Evolutionary conservation across 2,113 vertebrate species (phyloP).

Genomic region (Lycocorax pyrrhopterus): DNA sequence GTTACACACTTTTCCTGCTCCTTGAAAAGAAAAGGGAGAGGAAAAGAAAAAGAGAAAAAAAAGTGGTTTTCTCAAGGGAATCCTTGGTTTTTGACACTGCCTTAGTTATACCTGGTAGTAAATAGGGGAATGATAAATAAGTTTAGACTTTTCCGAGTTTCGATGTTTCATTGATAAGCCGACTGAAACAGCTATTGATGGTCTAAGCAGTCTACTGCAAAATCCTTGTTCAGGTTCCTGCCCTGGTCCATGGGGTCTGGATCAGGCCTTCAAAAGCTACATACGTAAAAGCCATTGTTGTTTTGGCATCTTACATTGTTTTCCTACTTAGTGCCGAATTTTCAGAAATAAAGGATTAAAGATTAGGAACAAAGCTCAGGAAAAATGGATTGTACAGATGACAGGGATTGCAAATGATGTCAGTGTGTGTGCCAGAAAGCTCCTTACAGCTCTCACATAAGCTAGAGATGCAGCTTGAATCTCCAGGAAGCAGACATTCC

Average conservation of each 20-base stretch:
- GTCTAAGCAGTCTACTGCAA: background rate
- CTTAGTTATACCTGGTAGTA: background rate
- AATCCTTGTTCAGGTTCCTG: background rate
- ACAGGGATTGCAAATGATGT: background rate
- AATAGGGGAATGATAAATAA: background rate
- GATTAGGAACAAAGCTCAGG: background rate
- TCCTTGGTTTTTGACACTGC: background rate
- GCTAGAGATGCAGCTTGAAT: background rate
- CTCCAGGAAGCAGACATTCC: constrained; percentile 21
- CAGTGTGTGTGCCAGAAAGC: constrained; percentile 31
- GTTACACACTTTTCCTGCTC: background rate
- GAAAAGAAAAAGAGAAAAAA: rapidly evolving
- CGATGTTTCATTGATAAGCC: background rate
- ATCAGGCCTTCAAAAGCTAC: background rate
- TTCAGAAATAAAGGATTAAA: constrained; percentile 29
- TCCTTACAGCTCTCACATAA: background rate
- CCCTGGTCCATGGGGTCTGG: background rate
- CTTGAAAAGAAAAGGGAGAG: background rate
- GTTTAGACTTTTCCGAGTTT: background rate
- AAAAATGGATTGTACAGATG: constrained; percentile 12
- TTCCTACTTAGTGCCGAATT: background rate
- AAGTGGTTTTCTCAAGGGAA: rapidly evolving
- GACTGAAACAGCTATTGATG: background rate
- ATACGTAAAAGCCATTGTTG: background rate
- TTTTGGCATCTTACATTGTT: background rate